Evolutionary conservation across 2,888 invertebrate genomes (phyloP).

Genomic region (Odontothrips loti): DNA sequence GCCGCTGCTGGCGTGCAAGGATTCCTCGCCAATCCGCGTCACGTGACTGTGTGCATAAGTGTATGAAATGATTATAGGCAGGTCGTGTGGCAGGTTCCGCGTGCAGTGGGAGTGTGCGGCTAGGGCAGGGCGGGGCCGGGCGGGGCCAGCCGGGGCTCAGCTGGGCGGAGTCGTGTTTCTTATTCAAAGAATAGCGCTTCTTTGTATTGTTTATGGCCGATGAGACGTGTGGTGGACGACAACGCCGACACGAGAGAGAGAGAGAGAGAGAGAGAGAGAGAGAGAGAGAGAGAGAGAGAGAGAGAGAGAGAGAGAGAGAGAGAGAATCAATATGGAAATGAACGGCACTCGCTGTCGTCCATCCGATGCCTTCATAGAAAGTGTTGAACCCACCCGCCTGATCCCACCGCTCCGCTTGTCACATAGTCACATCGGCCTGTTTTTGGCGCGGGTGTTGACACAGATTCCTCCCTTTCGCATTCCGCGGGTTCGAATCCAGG

Average conservation of each 20-base stretch:
- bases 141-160: background rate
- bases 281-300: background rate
- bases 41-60: no score
- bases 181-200: constrained; percentile 15
- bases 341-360: no score
- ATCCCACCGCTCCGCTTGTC: no score
- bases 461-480: no score
- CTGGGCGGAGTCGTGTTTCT: constrained; percentile 11
- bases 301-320: background rate
- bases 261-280: background rate
- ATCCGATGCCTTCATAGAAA: no score
- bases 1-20: no score
- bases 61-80: background rate
- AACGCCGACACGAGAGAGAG: no score
- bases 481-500: no score
- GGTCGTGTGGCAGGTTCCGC: background rate
- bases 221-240: background rate
- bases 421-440: no score
- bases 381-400: no score
- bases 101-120: background rate
- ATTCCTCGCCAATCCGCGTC: no score
- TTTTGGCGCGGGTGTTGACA: no score
- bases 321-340: background rate
- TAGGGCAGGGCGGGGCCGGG: background rate
- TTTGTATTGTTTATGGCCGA: constrained; percentile 22